A percentile compares a stretch with the other conserved stretches of the same genome.
Evolutionary conservation across 2,113 vertebrate genomes (phyloP).

Genomic region (Tapirus terrestris): DNA sequence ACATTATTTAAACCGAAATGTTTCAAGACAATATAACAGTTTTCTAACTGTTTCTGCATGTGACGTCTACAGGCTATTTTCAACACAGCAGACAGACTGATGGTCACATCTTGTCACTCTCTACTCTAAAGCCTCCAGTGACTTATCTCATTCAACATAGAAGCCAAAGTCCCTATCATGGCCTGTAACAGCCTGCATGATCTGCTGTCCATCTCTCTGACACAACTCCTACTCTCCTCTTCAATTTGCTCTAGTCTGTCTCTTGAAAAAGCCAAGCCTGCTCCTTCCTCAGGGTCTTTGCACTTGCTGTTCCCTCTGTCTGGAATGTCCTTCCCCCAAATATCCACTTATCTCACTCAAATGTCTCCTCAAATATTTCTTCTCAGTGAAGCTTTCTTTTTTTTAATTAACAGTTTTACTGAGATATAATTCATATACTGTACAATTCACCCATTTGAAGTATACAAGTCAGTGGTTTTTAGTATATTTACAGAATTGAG

Average conservation of each 20-base stretch:
- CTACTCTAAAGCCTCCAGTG: not conserved
- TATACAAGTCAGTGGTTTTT: too few relatives aligned
- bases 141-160: not conserved
- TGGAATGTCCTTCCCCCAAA: too few relatives aligned
- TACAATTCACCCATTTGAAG: not conserved
- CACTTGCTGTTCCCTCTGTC: too few relatives aligned
- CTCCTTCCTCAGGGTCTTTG: not conserved
- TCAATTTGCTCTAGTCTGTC: not conserved
- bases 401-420: not conserved
- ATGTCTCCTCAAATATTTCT: not conserved
- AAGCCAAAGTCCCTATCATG: not conserved
- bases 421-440: not conserved
- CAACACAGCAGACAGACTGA: not conserved
- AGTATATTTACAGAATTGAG: too few relatives aligned
- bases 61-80: not conserved
- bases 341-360: not conserved
- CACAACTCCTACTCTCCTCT: not conserved
- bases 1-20: not conserved
- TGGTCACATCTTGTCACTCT: not conserved
- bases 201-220: not conserved
- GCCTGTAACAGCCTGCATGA: not conserved
- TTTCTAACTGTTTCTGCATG: not conserved
- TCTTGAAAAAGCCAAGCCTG: not conserved
- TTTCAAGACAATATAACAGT: not conserved
- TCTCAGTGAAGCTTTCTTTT: not conserved